Conservation (phyloP, 2,888 invertebrate species). For the Sarcophaga subvicina region DNA sequence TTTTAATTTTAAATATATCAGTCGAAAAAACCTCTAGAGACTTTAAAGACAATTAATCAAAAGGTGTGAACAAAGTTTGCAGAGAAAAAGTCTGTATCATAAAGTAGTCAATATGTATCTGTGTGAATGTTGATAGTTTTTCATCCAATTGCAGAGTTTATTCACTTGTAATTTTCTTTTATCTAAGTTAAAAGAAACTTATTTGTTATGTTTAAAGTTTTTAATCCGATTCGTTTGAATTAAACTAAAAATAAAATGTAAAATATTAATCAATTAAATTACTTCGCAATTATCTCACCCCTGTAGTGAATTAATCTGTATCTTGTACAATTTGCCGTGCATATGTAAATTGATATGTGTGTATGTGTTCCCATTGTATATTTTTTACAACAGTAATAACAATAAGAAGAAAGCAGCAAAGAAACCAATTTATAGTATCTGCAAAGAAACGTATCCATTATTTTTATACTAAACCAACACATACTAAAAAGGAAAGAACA, state of each 20-base stretch:
- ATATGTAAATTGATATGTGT: neutral
- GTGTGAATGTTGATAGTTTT: slow-evolving; percentile 55
- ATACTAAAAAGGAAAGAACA: too few species aligned
- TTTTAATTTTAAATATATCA: neutral
- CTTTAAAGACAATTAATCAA: slow-evolving; percentile 24
- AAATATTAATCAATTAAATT: slow-evolving; percentile 9
- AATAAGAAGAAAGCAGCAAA: slow-evolving; percentile 33
- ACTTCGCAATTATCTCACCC: slow-evolving; percentile 16
- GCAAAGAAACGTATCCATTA: neutral
- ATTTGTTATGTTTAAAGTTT: slow-evolving; percentile 1
- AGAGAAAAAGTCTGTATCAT: slow-evolving; percentile 68
- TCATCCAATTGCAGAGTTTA: slow-evolving; percentile 23
- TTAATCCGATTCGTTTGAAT: neutral
- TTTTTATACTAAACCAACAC: too few species aligned
- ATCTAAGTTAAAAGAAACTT: neutral
- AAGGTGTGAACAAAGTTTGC: slow-evolving; percentile 59
- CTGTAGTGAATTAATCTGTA: slow-evolving; percentile 46
- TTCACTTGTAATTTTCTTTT: slow-evolving; percentile 26
- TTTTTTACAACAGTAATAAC: neutral
- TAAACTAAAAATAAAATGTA: slow-evolving; percentile 4
- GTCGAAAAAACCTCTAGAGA: neutral
- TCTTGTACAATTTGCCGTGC: slow-evolving; percentile 40
- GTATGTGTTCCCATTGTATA: neutral
- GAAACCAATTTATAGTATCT: slow-evolving; percentile 16
- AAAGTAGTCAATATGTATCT: slow-evolving; percentile 66